phyloP scores from a whole-genome alignment of 2,797 vertebrate genomes.

The Anableps anableps region DNA sequence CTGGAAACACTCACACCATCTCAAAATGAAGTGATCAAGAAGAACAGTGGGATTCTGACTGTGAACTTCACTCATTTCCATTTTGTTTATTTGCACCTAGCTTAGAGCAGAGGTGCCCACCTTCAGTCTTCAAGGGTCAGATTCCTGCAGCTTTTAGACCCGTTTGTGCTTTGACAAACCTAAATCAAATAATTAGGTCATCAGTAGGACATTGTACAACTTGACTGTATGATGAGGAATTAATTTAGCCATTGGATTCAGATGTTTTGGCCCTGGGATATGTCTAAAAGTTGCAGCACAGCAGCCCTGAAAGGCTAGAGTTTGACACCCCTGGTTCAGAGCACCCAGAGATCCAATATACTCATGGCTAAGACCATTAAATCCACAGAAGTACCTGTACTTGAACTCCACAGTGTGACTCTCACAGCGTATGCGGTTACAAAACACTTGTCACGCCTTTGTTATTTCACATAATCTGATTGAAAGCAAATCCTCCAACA shows the following conservation, averaged over 20 bases:
- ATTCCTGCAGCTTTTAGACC: not conserved
- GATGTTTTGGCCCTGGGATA: not conserved
- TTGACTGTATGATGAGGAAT: not conserved
- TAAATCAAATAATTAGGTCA: not conserved
- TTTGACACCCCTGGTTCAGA: not conserved
- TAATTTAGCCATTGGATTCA: not conserved
- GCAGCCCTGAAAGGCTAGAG: not conserved
- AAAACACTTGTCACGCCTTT: constrained; percentile 70
- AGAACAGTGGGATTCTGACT: not conserved
- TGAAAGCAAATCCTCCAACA: constrained; percentile 67
- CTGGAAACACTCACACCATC: no score
- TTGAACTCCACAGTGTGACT: constrained; percentile 53
- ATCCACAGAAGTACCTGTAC: constrained; percentile 40
- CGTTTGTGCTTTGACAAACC: not conserved
- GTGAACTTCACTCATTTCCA: not conserved
- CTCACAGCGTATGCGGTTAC: constrained; percentile 55
- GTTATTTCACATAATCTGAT: constrained; percentile 67
- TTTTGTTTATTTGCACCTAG: not conserved
- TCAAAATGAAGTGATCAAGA: not conserved
- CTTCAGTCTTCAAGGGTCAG: not conserved
- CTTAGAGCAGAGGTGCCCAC: not conserved
- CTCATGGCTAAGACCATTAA: constrained; percentile 26
- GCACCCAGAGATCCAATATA: constrained; percentile 22
- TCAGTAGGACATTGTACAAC: not conserved
- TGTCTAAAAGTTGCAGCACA: not conserved